Evolutionary conservation across 2,113 vertebrate species (phyloP).

Genomic region (Thalassoma bifasciatum): DNA sequence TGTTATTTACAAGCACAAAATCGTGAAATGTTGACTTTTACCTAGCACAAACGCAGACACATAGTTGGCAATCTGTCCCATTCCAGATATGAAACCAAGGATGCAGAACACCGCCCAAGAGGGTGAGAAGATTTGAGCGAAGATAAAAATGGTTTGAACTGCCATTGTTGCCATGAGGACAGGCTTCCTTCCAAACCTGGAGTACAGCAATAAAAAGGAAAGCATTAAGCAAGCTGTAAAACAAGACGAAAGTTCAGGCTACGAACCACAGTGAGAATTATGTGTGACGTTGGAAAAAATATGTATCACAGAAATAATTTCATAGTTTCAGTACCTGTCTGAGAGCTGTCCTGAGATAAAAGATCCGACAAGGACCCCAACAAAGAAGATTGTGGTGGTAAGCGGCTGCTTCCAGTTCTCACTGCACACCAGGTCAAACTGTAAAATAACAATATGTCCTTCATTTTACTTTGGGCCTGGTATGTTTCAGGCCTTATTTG

Average conservation of each 20-base stretch:
- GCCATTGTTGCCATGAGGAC: slow-evolving; percentile 87
- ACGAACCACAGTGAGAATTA: background rate
- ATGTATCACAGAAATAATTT: too few species aligned
- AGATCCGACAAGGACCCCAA: slow-evolving; percentile 88
- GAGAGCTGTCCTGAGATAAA: slow-evolving; percentile 90
- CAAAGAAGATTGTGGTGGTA: slow-evolving; percentile 85
- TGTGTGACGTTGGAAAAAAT: too few species aligned
- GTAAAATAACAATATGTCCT: slow-evolving; percentile 18
- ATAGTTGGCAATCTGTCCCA: slow-evolving; percentile 91
- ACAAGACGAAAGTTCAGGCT: too few species aligned
- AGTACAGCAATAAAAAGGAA: background rate
- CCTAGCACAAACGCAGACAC: slow-evolving; percentile 89
- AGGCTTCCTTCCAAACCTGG: slow-evolving; percentile 89
- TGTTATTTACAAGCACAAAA: too few species aligned
- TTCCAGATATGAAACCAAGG: slow-evolving; percentile 85
- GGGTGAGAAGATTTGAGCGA: slow-evolving; percentile 85
- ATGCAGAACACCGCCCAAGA: slow-evolving; percentile 86
- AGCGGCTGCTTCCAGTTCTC: slow-evolving; percentile 89
- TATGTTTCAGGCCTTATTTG: too few species aligned
- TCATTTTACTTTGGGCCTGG: too few species aligned
- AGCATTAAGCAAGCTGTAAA: background rate
- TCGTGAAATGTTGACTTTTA: slow-evolving; percentile 53
- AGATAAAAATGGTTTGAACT: slow-evolving; percentile 86
- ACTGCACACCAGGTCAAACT: slow-evolving; percentile 92
- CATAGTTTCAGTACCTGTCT: slow-evolving; percentile 83